Percentiles rank a stretch among this genome's conserved stretches.
These are phyloP conservation scores for Calyptomena viridis DNA, from an alignment of 2,113 vertebrate genomes.

Conservation along the genomic window DNA sequence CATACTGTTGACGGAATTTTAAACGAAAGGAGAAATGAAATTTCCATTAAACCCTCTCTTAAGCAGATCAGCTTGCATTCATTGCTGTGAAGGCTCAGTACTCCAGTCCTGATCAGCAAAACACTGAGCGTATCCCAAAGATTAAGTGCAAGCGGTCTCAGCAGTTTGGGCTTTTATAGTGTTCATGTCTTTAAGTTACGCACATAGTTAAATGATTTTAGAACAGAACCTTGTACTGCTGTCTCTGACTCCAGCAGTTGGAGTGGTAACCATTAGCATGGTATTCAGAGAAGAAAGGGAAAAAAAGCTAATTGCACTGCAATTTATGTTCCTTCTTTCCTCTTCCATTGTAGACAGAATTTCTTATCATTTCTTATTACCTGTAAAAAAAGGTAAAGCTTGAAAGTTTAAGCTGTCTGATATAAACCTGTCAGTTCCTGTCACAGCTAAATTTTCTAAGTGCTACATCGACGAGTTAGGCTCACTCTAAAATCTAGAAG, in stretches of 20 bases:
- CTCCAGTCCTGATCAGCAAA: slow-evolving; percentile 22
- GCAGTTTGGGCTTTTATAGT: not conserved
- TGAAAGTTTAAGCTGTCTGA: slow-evolving; percentile 47
- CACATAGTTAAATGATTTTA: not conserved
- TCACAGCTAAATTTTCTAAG: slow-evolving; percentile 42
- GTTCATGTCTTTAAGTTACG: slow-evolving; percentile 15
- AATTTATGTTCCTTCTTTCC: slow-evolving; percentile 54
- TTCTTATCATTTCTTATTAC: slow-evolving; percentile 58
- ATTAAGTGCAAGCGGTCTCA: slow-evolving; percentile 13
- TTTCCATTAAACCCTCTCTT: slow-evolving; percentile 2
- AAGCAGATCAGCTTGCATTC: not conserved
- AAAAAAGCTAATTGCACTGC: slow-evolving; percentile 47
- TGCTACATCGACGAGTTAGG: slow-evolving; percentile 7
- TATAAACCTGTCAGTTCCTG: slow-evolving; percentile 23
- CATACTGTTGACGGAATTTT: slow-evolving; percentile 32
- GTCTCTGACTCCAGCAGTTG: not conserved
- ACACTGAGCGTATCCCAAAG: not conserved
- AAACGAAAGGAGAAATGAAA: slow-evolving; percentile 41
- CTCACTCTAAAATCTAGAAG: slow-evolving; percentile 1
- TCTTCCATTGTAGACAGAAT: slow-evolving; percentile 42
- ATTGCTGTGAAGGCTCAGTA: not conserved
- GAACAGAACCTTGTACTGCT: not conserved
- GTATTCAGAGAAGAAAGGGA: slow-evolving; percentile 15
- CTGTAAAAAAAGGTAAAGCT: slow-evolving; percentile 3
- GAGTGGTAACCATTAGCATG: slow-evolving; percentile 36